These are phyloP conservation scores for Gallinago jamesoni DNA, from an alignment of 2,113 vertebrate species.

Conservation along the genomic window DNA sequence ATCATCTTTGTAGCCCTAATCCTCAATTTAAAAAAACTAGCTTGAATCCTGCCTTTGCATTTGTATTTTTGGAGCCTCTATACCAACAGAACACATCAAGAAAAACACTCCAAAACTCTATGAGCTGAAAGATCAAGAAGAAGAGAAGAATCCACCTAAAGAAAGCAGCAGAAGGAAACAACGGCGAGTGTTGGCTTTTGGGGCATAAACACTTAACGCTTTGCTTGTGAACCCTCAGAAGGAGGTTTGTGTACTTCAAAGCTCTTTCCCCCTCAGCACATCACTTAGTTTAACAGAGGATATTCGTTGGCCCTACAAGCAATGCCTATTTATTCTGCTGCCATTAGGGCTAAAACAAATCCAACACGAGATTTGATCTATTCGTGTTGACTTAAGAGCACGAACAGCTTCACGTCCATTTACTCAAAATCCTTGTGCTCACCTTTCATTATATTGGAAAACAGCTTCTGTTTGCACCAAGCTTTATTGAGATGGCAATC, in stretches of 20 bases:
- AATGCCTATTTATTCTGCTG: background rate
- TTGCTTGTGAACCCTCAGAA: background rate
- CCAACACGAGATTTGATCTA: background rate
- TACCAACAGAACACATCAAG: rapidly evolving
- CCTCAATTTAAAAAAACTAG: rapidly evolving
- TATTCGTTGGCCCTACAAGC: background rate
- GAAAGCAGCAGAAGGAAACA: background rate
- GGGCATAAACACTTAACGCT: background rate
- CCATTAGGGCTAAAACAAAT: background rate
- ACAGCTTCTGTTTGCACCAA: background rate
- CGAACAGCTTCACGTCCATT: background rate
- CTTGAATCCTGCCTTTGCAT: background rate
- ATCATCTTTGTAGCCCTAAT: too few species aligned
- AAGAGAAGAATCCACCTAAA: background rate
- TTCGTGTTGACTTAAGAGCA: background rate
- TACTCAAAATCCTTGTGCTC: background rate
- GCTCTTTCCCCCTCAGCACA: background rate
- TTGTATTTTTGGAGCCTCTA: rapidly evolving
- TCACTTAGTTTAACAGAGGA: background rate
- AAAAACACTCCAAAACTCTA: background rate
- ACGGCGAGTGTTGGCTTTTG: rapidly evolving
- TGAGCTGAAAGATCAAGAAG: background rate
- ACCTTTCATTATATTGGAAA: background rate
- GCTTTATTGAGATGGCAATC: background rate
- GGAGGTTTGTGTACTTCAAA: background rate